A percentile compares a stretch with the other conserved stretches of the same genome.
phyloP scores from a whole-genome alignment of 2,797 vertebrate species.

The Leptatherina wallacei region DNA sequence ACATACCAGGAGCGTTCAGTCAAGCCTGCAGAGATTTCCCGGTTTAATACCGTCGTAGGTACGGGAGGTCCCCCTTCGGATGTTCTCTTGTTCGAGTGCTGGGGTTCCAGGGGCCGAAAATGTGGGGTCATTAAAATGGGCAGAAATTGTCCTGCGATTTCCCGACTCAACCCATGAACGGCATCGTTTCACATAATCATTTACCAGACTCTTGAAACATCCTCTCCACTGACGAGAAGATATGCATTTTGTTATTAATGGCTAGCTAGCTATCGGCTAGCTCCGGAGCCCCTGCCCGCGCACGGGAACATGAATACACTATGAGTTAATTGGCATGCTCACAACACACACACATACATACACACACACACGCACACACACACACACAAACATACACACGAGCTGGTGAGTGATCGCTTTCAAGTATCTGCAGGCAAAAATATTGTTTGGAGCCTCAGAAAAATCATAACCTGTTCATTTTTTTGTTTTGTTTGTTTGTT shows the following conservation, averaged over 20 bases:
- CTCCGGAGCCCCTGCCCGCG: constrained; percentile 58
- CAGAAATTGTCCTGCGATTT: constrained; percentile 11
- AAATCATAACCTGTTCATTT: not conserved
- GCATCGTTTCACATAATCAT: not conserved
- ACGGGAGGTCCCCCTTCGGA: constrained; percentile 23
- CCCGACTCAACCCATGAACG: constrained; percentile 9
- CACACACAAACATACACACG: not conserved
- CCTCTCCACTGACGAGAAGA: constrained; percentile 6
- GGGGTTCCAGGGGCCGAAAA: constrained; percentile 43
- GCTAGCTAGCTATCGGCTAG: constrained; percentile 71
- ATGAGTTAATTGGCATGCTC: constrained; percentile 66
- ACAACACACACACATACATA: constrained; percentile 40
- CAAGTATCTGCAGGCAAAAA: not conserved
- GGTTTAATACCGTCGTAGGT: not conserved
- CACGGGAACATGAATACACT: constrained; percentile 83
- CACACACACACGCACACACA: not conserved
- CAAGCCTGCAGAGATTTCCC: not conserved
- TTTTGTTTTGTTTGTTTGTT: not conserved
- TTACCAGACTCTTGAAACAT: constrained; percentile 2
- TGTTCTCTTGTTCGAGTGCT: constrained; percentile 56
- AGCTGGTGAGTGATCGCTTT: not conserved
- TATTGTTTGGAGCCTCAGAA: not conserved
- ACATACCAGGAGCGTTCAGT: constrained; percentile 45
- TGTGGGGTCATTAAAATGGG: constrained; percentile 22
- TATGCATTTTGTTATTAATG: constrained; percentile 34